Conservation (phyloP, 2,797 vertebrate species). For the Mareca penelope region DNA sequence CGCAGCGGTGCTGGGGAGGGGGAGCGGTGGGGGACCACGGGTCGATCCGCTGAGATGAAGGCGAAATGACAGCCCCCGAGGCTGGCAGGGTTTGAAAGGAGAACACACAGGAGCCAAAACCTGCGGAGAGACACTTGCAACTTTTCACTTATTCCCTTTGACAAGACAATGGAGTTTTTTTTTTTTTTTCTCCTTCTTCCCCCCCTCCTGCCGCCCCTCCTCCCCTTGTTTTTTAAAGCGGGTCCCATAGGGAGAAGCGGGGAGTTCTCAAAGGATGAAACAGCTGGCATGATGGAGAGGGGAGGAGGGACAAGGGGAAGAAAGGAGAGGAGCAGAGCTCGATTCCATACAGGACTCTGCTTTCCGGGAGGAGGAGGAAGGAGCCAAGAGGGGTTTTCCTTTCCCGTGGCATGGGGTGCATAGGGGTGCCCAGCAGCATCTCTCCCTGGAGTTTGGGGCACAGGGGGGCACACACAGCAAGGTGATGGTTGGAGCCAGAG, state of each 20-base stretch:
- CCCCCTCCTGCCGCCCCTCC: neutral
- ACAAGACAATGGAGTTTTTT: slow-evolving; percentile 67
- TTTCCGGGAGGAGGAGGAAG: neutral
- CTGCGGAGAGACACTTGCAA: slow-evolving; percentile 58
- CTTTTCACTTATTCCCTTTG: slow-evolving; percentile 70
- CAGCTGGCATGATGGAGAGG: neutral
- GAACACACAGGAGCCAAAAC: slow-evolving; percentile 59
- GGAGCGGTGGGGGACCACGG: slow-evolving; percentile 49
- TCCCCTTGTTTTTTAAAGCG: slow-evolving; percentile 55
- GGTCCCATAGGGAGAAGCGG: slow-evolving; percentile 59
- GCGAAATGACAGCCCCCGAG: slow-evolving; percentile 48
- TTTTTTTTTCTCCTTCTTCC: neutral
- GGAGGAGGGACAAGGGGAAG: neutral
- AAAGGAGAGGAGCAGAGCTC: neutral
- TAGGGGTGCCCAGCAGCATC: no score
- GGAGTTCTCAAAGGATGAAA: slow-evolving; percentile 64
- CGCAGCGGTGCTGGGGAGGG: slow-evolving; percentile 13
- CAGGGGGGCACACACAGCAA: no score
- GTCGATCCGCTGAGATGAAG: slow-evolving; percentile 65
- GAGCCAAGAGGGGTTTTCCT: rapidly evolving
- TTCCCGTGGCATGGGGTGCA: no score
- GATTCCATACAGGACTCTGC: neutral
- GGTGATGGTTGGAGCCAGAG: no score
- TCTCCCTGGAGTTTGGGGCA: no score
- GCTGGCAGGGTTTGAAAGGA: slow-evolving; percentile 61